Percentiles rank a stretch among this genome's conserved stretches.
phyloP scores from a whole-genome alignment of 2,797 vertebrate genomes.

The Halcyon badia region DNA sequence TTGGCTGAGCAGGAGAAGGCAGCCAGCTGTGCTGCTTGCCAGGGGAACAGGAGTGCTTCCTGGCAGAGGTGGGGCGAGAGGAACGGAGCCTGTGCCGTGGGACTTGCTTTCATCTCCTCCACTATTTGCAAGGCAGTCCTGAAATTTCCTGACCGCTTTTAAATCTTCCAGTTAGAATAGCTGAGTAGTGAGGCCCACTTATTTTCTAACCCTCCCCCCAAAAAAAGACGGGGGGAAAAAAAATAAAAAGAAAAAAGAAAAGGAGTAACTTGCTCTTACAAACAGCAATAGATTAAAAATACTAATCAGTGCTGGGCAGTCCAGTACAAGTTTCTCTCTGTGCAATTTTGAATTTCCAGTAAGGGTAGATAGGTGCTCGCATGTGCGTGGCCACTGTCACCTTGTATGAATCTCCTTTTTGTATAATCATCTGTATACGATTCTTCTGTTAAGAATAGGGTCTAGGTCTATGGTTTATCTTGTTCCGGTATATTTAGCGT shows the following conservation, averaged over 20 bases:
- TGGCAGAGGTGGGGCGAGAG: constrained; percentile 28
- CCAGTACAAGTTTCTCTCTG: constrained; percentile 66
- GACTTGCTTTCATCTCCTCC: constrained; percentile 1
- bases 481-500: background rate
- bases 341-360: constrained; percentile 46
- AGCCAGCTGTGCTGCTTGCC: constrained; percentile 21
- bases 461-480: background rate
- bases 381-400: constrained; percentile 40
- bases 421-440: background rate
- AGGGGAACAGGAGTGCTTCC: constrained; percentile 53
- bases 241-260: background rate
- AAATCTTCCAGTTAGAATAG: constrained; percentile 28
- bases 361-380: background rate
- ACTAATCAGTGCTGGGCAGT: constrained; percentile 45
- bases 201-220: background rate
- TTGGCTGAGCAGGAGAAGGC: constrained; percentile 36
- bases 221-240: too few relatives aligned
- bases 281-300: constrained; percentile 77
- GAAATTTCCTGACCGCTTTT: constrained; percentile 12
- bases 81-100: background rate
- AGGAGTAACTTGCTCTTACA: constrained; percentile 52
- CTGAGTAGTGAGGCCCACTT: constrained; percentile 19
- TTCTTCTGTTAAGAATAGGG: background rate
- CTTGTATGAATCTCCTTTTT: constrained; percentile 36
- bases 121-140: background rate